Percentiles rank a stretch among this genome's conserved stretches.
phyloP scores from a whole-genome alignment of 2,113 vertebrate genomes.

The Otocyon megalotis region DNA sequence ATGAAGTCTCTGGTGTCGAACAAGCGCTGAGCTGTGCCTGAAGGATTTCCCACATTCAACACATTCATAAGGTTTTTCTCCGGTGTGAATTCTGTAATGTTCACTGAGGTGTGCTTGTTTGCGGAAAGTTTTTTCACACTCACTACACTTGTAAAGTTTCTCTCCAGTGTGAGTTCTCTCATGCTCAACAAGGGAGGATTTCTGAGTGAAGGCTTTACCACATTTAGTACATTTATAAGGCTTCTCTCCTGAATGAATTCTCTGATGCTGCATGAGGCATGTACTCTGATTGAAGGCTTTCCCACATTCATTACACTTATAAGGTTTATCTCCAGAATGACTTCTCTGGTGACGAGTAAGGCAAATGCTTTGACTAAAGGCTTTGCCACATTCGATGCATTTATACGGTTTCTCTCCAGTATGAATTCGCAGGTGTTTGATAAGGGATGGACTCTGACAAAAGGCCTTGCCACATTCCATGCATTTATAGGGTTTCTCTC shows the following conservation, averaged over 20 bases:
- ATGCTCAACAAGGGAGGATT: constrained; percentile 55
- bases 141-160: constrained; percentile 62
- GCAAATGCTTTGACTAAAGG: constrained; percentile 53
- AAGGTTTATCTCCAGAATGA: constrained; percentile 65
- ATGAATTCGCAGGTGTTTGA: constrained; percentile 29
- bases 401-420: constrained; percentile 53
- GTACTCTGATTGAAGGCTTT: constrained; percentile 62
- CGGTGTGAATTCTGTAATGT: constrained; percentile 69
- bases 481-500: constrained; percentile 54
- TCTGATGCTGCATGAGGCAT: constrained; percentile 49
- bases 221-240: constrained; percentile 64
- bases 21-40: constrained; percentile 44
- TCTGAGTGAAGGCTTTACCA: constrained; percentile 68
- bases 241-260: constrained; percentile 70
- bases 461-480: constrained; percentile 53
- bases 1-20: constrained; percentile 55
- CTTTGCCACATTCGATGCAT: constrained; percentile 15
- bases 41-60: constrained; percentile 62
- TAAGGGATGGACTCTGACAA: constrained; percentile 55
- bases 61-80: constrained; percentile 66
- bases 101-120: constrained; percentile 68
- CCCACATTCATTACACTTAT: constrained; percentile 51
- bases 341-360: constrained; percentile 53
- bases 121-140: constrained; percentile 73
- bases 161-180: constrained; percentile 68